Evolutionary conservation across 2,113 vertebrate genomes (phyloP).

Genomic region (Gracilinanus agilis): DNA sequence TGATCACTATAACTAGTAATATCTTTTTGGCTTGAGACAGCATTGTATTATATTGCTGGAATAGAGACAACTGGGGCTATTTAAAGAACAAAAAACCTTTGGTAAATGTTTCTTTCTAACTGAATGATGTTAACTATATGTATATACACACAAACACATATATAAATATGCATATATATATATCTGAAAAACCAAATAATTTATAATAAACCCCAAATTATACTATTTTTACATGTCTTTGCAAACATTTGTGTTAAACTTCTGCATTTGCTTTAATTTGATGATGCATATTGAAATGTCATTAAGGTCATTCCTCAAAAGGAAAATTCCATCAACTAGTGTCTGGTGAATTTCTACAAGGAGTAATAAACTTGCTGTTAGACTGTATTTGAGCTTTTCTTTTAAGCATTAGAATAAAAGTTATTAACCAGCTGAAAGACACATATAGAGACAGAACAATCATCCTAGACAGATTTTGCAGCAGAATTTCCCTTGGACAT

Average conservation of each 20-base stretch:
- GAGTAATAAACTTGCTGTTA: slow-evolving; percentile 63
- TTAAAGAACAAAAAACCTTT: neutral
- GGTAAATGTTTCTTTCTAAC: slow-evolving; percentile 50
- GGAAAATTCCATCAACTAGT: slow-evolving; percentile 66
- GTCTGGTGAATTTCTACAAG: slow-evolving; percentile 64
- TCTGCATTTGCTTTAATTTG: slow-evolving; percentile 56
- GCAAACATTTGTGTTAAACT: slow-evolving; percentile 47
- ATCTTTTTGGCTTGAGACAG: neutral
- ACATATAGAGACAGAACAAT: neutral
- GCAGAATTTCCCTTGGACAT: slow-evolving; percentile 59
- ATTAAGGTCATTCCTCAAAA: slow-evolving; percentile 37
- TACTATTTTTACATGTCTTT: slow-evolving; percentile 1
- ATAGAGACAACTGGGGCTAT: neutral
- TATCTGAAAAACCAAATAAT: neutral
- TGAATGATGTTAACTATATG: neutral
- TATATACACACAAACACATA: slow-evolving; percentile 18
- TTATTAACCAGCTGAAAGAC: neutral
- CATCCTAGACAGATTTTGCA: slow-evolving; percentile 58
- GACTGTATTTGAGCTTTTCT: slow-evolving; percentile 54
- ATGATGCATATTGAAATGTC: slow-evolving; percentile 57
- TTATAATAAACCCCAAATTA: neutral
- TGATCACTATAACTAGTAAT: neutral
- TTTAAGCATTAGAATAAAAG: slow-evolving; percentile 63
- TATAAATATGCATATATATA: no score
- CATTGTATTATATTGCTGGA: slow-evolving; percentile 35